phyloP scores from a whole-genome alignment of 1,140 invertebrate genomes.

The Zaprionus davidi region DNA sequence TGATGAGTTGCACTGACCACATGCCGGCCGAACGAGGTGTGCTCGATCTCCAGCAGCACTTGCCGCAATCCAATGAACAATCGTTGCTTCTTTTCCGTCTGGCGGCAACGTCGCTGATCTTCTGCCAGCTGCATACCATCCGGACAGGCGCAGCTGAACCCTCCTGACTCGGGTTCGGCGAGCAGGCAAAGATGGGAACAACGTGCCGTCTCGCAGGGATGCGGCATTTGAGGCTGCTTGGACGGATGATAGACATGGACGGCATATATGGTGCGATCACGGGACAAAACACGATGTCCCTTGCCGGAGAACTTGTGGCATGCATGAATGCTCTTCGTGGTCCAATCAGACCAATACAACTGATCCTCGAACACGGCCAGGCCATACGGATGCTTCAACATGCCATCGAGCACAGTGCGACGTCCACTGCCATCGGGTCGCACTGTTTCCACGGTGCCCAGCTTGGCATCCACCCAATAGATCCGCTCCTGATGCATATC shows the following conservation, averaged over 20 bases:
- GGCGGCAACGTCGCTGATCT: conserved; percentile 86
- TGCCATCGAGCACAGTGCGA: conserved; percentile 86
- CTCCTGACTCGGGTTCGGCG: conserved; percentile 85
- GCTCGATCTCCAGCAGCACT: conserved; percentile 84
- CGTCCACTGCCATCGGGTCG: conserved; percentile 90
- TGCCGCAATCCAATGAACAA: conserved; percentile 83
- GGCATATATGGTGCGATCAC: conserved; percentile 86
- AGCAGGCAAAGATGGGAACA: conserved; percentile 94
- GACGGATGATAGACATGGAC: conserved; percentile 89
- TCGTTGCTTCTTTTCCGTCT: conserved; percentile 84
- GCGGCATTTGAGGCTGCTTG: conserved; percentile 85
- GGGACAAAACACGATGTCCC: conserved; percentile 85
- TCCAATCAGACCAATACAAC: conserved; percentile 95
- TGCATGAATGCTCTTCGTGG: conserved; percentile 87
- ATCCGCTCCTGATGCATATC: conserved; percentile 92
- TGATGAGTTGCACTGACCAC: conserved; percentile 57
- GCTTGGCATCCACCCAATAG: conserved; percentile 92
- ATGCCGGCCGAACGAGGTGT: conserved; percentile 85
- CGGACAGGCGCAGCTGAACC: conserved; percentile 91
- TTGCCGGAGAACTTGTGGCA: conserved; percentile 89
- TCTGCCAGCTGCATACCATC: conserved; percentile 87
- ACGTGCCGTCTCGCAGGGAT: conserved; percentile 88
- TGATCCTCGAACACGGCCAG: conserved; percentile 94
- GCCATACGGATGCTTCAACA: conserved; percentile 91
- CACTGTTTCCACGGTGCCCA: conserved; percentile 90